A percentile compares a stretch with the other conserved stretches of the same genome.
Conservation (phyloP, 1,140 invertebrate genomes). For the Druon quercuslanigerum region DNA sequence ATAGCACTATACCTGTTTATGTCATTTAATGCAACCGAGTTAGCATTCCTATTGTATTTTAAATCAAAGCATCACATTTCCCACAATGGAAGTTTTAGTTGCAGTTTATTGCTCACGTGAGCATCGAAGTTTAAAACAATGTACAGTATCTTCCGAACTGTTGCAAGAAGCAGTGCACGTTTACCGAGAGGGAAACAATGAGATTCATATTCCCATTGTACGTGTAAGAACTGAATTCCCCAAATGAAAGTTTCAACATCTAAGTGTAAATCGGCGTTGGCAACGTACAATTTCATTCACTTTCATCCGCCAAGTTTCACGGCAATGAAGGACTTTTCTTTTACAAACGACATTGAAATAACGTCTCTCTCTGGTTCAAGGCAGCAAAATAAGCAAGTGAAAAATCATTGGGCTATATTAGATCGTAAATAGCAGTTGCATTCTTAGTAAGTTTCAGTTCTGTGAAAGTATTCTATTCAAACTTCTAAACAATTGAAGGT, state of each 20-base stretch:
- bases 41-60: background rate
- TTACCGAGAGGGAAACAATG: constrained; percentile 27
- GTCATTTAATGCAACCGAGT: background rate
- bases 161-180: constrained; percentile 7
- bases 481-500: no score
- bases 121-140: background rate
- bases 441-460: no score
- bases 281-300: background rate
- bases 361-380: background rate
- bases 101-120: background rate
- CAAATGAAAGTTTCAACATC: constrained; percentile 16
- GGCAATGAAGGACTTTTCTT: background rate
- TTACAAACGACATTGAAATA: constrained; percentile 1
- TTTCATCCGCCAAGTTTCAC: background rate
- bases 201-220: constrained; percentile 26
- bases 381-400: background rate
- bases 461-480: no score
- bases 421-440: no score
- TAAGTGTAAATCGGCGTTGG: background rate
- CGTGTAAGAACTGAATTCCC: background rate
- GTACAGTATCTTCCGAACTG: constrained; percentile 22
- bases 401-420: background rate
- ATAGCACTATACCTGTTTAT: background rate
- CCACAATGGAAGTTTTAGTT: background rate
- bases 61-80: background rate